Percentiles rank a stretch among this genome's conserved stretches.
These are phyloP conservation scores for Pandemis cinnamomeana DNA, from an alignment of 2,888 invertebrate species.

Conservation along the genomic window DNA sequence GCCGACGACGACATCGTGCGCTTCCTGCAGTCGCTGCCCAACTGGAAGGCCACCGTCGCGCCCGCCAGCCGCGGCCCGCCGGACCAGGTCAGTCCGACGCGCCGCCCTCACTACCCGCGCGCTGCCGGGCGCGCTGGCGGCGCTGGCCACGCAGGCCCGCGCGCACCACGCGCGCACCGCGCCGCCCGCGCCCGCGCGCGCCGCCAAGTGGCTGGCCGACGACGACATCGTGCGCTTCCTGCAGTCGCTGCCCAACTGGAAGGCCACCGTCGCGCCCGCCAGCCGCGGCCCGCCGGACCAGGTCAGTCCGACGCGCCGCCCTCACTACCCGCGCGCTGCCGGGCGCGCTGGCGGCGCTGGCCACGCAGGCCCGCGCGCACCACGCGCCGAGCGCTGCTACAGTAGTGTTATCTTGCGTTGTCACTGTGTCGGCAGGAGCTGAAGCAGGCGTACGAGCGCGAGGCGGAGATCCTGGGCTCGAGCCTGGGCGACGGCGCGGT, in stretches of 20 bases:
- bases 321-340: slow-evolving; percentile 54
- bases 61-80: slow-evolving; percentile 17
- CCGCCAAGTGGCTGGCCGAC: slow-evolving; percentile 91
- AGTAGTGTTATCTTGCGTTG: too few species aligned
- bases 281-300: neutral
- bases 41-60: slow-evolving; percentile 61
- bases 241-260: slow-evolving; percentile 86
- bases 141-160: slow-evolving; percentile 55
- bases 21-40: slow-evolving; percentile 90
- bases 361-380: slow-evolving; percentile 53
- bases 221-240: slow-evolving; percentile 97
- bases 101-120: slow-evolving; percentile 55
- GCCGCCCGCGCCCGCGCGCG: slow-evolving; percentile 53
- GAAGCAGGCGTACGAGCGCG: slow-evolving; percentile 85
- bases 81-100: slow-evolving; percentile 25
- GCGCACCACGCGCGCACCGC: slow-evolving; percentile 49
- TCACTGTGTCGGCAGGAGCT: slow-evolving; percentile 59
- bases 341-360: slow-evolving; percentile 53
- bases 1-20: slow-evolving; percentile 97
- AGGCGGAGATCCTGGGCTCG: slow-evolving; percentile 96
- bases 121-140: slow-evolving; percentile 50
- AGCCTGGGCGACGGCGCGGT: slow-evolving; percentile 96
- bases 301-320: slow-evolving; percentile 43
- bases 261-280: slow-evolving; percentile 49
- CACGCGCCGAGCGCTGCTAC: slow-evolving; percentile 30